Evolutionary conservation across 2,797 vertebrate species (phyloP), one percentile per base, ranked within the genome.

Genomic region (Muscicapa striata): DNA sequence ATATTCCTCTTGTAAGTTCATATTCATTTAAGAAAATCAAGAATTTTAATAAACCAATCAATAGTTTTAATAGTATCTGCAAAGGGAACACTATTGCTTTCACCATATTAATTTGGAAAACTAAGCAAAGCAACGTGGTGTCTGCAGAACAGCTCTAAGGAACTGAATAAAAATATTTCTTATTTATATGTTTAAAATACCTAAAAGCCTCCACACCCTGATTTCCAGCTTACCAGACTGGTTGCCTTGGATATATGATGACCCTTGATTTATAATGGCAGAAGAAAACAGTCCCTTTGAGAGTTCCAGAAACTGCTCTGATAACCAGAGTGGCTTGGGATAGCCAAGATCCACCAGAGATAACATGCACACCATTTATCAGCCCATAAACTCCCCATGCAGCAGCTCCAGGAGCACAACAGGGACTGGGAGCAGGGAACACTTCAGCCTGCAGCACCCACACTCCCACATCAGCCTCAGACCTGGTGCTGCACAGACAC

Each of bases 381-480:
- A 38, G 62, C 52, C 43, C 62, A 72, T 49, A n/a, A 78, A 70
- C 58, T 32, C 32, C 61, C 57, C 57, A 3, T 3, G 20, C 15
- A n/a, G 58, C 32, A 81, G 32, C 62, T 67, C 40, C 58, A 43
- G 63, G 72, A 74, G 57, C 45, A 17, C 43, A 49, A 3, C 1
- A 7, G 15, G 12, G 24, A 48, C 41, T 59, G 29, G 8, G 51
- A 27, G 27, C 0, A 0, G 38, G 29, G 36, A 69, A 34, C 9
- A 4, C 30, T 18, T 15, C 20, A 29, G 36, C 7, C 55, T 0
- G 3, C 63, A 15, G 20, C 9, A 0, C 75, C 40, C 79, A 16
- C 21, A 0, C 21, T 23, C 16, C 8, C 34, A n/a, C 23, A 23
- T 0, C 29, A 12, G 11, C 1, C 5, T 8, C 62, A 20, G 18